phyloP scores from a whole-genome alignment of 2,888 invertebrate genomes.

The Chloroclysta siterata region DNA sequence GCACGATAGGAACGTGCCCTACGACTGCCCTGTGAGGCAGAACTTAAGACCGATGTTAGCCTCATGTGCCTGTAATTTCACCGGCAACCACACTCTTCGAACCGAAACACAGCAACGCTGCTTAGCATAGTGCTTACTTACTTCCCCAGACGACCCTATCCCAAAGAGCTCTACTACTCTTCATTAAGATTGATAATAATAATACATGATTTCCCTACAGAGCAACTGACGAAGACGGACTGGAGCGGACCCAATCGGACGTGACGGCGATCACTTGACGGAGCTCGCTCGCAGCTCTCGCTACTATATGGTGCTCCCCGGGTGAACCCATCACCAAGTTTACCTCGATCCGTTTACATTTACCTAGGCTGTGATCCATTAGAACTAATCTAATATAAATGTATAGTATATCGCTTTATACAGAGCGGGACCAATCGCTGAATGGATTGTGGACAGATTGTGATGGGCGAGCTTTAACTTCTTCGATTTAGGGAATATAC shows the following conservation, averaged over 20 bases:
- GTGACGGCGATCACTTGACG: slow-evolving; percentile 78
- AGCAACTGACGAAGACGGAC: slow-evolving; percentile 76
- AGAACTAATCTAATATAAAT: slow-evolving; percentile 60
- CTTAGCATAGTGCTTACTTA: too few species aligned
- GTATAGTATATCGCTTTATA: slow-evolving; percentile 64
- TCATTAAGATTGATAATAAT: background rate
- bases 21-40: too few species aligned
- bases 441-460: slow-evolving; percentile 27
- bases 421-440: slow-evolving; percentile 65
- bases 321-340: slow-evolving; percentile 37
- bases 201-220: slow-evolving; percentile 45
- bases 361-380: slow-evolving; percentile 83
- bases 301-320: slow-evolving; percentile 38
- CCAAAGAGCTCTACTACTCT: too few species aligned
- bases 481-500: slow-evolving; percentile 14
- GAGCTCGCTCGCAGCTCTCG: slow-evolving; percentile 33
- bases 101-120: too few species aligned
- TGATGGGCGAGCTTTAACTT: slow-evolving; percentile 35
- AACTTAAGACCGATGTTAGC: too few species aligned
- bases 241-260: slow-evolving; percentile 64
- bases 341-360: slow-evolving; percentile 61
- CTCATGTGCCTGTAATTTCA: too few species aligned
- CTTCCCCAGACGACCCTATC: too few species aligned
- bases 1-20: too few species aligned
- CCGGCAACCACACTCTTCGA: too few species aligned